Conservation (phyloP, 2,113 vertebrate species). For the Toxotes chatareus region DNA sequence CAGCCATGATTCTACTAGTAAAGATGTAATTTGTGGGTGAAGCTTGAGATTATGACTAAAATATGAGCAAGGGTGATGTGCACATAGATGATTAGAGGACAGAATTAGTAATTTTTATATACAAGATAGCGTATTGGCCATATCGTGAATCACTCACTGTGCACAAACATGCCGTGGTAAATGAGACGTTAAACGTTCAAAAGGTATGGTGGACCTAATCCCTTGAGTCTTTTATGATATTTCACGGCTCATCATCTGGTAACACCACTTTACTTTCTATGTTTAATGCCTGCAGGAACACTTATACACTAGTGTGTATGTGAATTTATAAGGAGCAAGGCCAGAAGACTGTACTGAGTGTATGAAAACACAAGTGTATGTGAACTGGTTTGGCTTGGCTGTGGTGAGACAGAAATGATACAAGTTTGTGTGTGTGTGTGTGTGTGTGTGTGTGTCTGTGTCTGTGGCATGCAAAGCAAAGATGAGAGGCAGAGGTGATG, state of each 20-base stretch:
- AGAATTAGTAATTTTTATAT: constrained; percentile 6
- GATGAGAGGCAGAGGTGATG: constrained; percentile 60
- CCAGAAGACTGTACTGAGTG: constrained; percentile 1
- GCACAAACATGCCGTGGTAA: constrained; percentile 37
- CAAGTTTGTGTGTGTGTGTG: constrained; percentile 51
- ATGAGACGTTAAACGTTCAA: constrained; percentile 41
- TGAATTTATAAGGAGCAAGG: constrained; percentile 23
- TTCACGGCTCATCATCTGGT: constrained; percentile 56
- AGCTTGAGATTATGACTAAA: constrained; percentile 11
- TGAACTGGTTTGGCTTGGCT: constrained; percentile 7
- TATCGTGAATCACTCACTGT: constrained; percentile 28
- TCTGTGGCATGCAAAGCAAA: constrained; percentile 56
- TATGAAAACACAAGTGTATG: constrained; percentile 33
- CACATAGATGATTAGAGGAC: constrained; percentile 12
- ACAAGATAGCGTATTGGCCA: constrained; percentile 18
- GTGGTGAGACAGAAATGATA: not conserved
- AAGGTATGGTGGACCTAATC: constrained; percentile 27
- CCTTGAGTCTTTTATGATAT: constrained; percentile 37
- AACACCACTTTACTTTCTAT: constrained; percentile 34
- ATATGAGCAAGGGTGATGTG: constrained; percentile 14
- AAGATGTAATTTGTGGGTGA: constrained; percentile 14
- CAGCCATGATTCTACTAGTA: constrained; percentile 10
- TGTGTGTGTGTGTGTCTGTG: constrained; percentile 50
- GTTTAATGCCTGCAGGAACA: constrained; percentile 39
- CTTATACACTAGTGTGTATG: constrained; percentile 39